Evolutionary conservation across 2,888 invertebrate genomes (phyloP), one percentile per base, ranked within the genome.

Genomic region (Zonitis immaculata): DNA sequence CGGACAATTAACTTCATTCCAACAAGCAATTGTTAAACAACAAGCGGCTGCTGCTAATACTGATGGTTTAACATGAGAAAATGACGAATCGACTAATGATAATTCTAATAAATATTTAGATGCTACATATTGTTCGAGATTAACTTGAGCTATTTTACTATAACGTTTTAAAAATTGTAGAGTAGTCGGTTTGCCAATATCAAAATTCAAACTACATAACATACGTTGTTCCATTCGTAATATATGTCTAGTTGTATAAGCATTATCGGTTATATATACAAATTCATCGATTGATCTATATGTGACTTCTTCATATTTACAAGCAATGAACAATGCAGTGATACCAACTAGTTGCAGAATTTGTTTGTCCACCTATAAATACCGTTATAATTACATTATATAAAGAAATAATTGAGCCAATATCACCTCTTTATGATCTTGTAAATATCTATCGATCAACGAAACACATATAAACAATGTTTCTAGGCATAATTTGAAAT

Each of bases 231-330:
- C 97, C 85, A 94, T 95, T 57, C 81, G 79, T 43, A 90, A 78
- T 32, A 97, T 85, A 65, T 96, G 90, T 2, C 78, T 70, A 66
- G 86, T 88, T 3, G 82, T 82, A 73, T 91, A 97, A 0, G 93
- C 86, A 70, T 90, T 85, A 76, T 95, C 95, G 8, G 95, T 91
- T 49, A 97, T 89, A 72, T 88, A 93, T 11, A 91, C 88, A 77
- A 95, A 95, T 76, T 98, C 97, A 6, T 77, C 79, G 18, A 95
- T 82, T 42, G 91, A 89, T 0, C 96, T 95, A 1, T 89, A 83
- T 68, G 88, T 93, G 68, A 95, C 88, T 78, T 98, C 98, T 77
- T 98, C 97, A 69, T 93, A 96, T 75, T 98, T 98, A 68, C 89
- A 85, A 0, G 97, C 95, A 49, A 96, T 84, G 66, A 93, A 87